phyloP scores from a whole-genome alignment of 2,113 vertebrate genomes.

The Hippotragus niger region DNA sequence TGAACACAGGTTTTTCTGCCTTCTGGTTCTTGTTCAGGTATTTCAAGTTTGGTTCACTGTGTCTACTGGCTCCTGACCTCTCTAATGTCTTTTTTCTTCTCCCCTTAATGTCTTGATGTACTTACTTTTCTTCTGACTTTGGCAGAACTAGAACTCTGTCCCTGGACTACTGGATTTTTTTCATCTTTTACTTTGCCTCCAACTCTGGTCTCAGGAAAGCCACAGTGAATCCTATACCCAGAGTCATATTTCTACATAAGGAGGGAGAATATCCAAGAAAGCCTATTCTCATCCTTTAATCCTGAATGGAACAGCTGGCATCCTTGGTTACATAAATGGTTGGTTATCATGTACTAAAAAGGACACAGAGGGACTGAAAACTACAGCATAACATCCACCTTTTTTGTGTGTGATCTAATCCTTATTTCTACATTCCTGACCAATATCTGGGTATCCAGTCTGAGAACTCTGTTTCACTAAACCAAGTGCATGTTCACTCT shows the following conservation, averaged over 20 bases:
- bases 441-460: neutral
- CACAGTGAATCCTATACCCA: neutral
- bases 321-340: neutral
- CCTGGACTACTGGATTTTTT: neutral
- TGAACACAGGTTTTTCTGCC: neutral
- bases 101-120: neutral
- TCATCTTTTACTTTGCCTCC: neutral
- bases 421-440: neutral
- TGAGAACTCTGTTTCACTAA: neutral
- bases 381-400: neutral
- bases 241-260: neutral
- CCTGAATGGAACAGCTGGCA: neutral
- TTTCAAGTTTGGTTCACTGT: neutral
- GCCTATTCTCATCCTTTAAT: neutral
- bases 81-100: neutral
- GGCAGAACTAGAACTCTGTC: neutral
- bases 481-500: neutral
- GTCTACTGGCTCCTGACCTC: neutral
- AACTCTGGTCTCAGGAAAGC: neutral
- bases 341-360: conserved; percentile 10
- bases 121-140: conserved; percentile 1
- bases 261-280: conserved; percentile 13
- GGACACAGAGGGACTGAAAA: neutral
- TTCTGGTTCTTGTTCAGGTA: neutral
- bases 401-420: neutral